Evolutionary conservation across 92 coral and sea anemone species (phyloP).

Genomic region (Palythoa heliodiscus): DNA sequence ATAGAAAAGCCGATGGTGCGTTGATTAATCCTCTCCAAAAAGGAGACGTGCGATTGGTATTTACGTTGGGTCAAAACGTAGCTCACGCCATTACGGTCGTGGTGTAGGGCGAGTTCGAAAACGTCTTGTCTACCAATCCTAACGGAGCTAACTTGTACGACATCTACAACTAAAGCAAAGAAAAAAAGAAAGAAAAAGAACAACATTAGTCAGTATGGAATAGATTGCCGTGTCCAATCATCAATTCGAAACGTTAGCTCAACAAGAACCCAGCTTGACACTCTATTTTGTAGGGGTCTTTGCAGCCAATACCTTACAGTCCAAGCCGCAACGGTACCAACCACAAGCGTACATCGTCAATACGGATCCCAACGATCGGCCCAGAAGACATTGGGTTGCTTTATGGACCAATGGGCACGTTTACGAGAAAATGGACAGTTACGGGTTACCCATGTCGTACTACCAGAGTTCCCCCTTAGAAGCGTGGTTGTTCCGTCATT

Average conservation of each 20-base stretch:
- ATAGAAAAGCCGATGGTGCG: not conserved
- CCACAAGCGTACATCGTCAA: not conserved
- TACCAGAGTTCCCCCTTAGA: not conserved
- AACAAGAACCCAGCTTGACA: too few species aligned
- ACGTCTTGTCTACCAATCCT: not conserved
- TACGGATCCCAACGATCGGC: too few species aligned
- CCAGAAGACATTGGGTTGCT: constrained; percentile 2
- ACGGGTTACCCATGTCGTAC: not conserved
- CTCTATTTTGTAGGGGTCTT: not conserved
- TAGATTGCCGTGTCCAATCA: not conserved
- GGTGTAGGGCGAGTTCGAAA: not conserved
- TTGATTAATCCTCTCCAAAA: constrained; percentile 3
- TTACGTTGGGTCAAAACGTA: not conserved
- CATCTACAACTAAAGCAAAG: not conserved
- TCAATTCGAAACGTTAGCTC: too few species aligned
- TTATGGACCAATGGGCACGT: not conserved
- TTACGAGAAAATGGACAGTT: constrained; percentile 44
- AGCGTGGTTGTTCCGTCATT: not conserved
- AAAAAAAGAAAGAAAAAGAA: not conserved
- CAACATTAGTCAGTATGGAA: not conserved
- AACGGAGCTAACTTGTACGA: not conserved
- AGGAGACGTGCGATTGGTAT: not conserved
- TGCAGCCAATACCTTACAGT: constrained; percentile 6
- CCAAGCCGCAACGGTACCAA: not conserved
- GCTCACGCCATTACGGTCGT: not conserved